Evolutionary conservation across 2,888 invertebrate genomes (phyloP), one percentile per base, ranked within the genome.

Genomic region (Sphaerophoria rueppellii): DNA sequence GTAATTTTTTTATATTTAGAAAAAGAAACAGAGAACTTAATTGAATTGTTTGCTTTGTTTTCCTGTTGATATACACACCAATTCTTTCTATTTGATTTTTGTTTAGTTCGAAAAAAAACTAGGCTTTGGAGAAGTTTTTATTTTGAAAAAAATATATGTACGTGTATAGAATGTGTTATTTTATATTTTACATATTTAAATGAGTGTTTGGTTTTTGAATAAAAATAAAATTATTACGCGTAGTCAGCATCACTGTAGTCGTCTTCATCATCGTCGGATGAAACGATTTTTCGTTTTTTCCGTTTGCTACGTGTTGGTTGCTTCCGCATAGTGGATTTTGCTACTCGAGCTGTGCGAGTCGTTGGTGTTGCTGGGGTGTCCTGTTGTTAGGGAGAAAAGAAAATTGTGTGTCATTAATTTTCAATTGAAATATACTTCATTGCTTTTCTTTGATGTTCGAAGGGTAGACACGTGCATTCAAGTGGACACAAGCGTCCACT

Each of bases 191-290:
- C 1, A 34, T 57, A n/a, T 46, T 50, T 48, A 54, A 65, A 58
- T 74, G 55, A 61, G 24, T 24, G 24, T 24, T 24, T 24, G 24
- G 24, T 24, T 24, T 24, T 2, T 2, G 2, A 24, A 24, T 2
- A 55, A 69, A 58, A 12, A 65, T 61, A 63, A 43, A 40, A 9
- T 82, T 65, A 82, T 86, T 82, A 82, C 72, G 80, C 78, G 87
- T 93, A 93, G 78, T 91, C 91, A 78, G 90, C 90, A 90, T 95
- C 95, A 92, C 95, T 95, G 90, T 92, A 93, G 90, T 95, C 94
- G 89, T 94, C 94, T 88, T 94, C 95, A 86, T 95, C 95, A 83
- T 94, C 94, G 85, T 93, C 93, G 9, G 93, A 93, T 87, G 93
- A 93, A 72, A 92, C 90, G 69, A 93, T 93, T 91, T 93, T 93